phyloP scores from a whole-genome alignment of 1,140 invertebrate species.

The Drosophila leontia region DNA sequence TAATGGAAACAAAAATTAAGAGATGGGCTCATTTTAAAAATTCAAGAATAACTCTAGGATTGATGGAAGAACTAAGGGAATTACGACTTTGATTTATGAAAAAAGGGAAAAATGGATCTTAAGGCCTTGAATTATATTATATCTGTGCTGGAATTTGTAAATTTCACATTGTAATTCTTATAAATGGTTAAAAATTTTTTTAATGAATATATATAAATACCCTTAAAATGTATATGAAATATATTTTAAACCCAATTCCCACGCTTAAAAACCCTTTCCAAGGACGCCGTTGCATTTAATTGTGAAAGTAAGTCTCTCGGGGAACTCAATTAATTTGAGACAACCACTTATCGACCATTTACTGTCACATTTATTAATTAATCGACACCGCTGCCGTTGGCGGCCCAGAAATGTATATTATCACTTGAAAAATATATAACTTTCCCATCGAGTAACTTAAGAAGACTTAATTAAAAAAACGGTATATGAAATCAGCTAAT shows the following conservation, averaged over 20 bases:
- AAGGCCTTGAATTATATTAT: background rate
- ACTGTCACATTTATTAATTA: conserved; percentile 83
- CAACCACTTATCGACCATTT: conserved; percentile 75
- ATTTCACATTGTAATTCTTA: too few relatives aligned
- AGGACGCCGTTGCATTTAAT: conserved; percentile 22
- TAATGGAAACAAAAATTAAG: conserved; percentile 11
- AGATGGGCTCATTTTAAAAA: background rate
- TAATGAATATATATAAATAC: background rate
- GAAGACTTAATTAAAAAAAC: conserved; percentile 75
- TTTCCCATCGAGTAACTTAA: conserved; percentile 71
- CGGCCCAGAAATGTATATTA: conserved; percentile 9
- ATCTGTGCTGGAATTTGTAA: too few relatives aligned
- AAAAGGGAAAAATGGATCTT: background rate
- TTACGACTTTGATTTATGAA: background rate
- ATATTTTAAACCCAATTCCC: conserved; percentile 11
- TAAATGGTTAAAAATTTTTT: too few relatives aligned
- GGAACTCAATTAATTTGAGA: conserved; percentile 46
- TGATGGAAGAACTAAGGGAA: too few relatives aligned
- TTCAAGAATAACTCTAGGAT: background rate
- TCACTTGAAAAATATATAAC: conserved; percentile 34
- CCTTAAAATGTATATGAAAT: background rate
- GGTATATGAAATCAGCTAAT: conserved; percentile 56
- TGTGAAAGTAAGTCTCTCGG: conserved; percentile 19
- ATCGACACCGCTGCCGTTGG: conserved; percentile 53
- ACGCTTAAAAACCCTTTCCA: conserved; percentile 22